Percentiles rank a stretch among this genome's conserved stretches.
Evolutionary conservation across 1,140 invertebrate species (phyloP).

Genomic region (Galleria mellonella): DNA sequence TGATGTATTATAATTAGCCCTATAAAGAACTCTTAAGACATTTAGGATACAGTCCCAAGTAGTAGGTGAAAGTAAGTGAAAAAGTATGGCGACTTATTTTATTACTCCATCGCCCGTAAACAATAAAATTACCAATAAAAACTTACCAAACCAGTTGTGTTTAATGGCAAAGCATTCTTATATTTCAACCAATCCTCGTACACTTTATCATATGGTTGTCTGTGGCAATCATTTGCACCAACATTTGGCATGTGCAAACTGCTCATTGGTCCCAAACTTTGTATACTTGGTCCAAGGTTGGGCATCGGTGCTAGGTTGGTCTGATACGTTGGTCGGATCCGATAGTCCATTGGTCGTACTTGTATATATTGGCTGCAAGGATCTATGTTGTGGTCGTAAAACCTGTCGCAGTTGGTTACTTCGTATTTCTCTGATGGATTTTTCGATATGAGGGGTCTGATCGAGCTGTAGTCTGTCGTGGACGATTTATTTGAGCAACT

Average conservation of each 20-base stretch:
- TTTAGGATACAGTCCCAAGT: too few species aligned
- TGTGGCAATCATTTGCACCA: slow-evolving; percentile 44
- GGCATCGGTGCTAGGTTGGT: slow-evolving; percentile 27
- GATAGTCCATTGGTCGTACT: slow-evolving; percentile 43
- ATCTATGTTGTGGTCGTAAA: slow-evolving; percentile 44
- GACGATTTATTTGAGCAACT: slow-evolving; percentile 59
- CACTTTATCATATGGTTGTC: slow-evolving; percentile 54
- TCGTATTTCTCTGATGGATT: slow-evolving; percentile 50
- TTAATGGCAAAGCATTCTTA: slow-evolving; percentile 60
- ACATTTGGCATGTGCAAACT: slow-evolving; percentile 43
- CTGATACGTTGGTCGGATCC: slow-evolving; percentile 30
- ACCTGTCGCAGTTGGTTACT: slow-evolving; percentile 36
- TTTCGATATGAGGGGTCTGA: slow-evolving; percentile 48
- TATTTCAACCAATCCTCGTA: slow-evolving; percentile 68
- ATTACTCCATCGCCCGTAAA: too few species aligned
- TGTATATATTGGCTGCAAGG: slow-evolving; percentile 52
- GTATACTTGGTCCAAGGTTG: slow-evolving; percentile 45
- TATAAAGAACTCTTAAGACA: too few species aligned
- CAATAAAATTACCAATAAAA: too few species aligned
- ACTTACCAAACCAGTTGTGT: slow-evolving; percentile 61
- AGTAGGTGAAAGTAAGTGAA: too few species aligned
- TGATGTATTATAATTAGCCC: too few species aligned
- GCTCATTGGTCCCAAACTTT: slow-evolving; percentile 35
- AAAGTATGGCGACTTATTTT: too few species aligned
- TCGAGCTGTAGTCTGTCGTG: slow-evolving; percentile 54